These are phyloP conservation scores for Notothenia rossii DNA, from an alignment of 2,113 vertebrate genomes.

Conservation along the genomic window DNA sequence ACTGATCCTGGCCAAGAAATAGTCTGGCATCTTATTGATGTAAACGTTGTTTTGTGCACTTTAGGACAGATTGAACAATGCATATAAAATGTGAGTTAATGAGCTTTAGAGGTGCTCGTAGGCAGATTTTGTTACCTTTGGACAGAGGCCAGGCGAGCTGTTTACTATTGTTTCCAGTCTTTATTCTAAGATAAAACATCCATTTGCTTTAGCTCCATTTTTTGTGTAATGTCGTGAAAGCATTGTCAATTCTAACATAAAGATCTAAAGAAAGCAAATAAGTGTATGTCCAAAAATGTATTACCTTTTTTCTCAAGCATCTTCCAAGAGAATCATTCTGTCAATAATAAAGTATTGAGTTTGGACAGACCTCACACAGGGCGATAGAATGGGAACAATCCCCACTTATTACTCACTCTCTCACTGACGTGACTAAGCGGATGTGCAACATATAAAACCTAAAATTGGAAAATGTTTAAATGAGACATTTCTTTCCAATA, in stretches of 20 bases:
- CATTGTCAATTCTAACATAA: not conserved
- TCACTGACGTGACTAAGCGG: slow-evolving; percentile 1
- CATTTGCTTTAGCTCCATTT: not conserved
- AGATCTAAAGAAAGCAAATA: too few relatives aligned
- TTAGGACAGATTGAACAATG: not conserved
- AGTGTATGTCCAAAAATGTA: too few relatives aligned
- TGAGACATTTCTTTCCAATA: slow-evolving; percentile 12
- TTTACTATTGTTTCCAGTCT: not conserved
- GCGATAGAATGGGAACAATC: slow-evolving; percentile 4
- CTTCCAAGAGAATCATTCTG: not conserved
- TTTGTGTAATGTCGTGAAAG: not conserved
- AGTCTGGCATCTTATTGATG: not conserved
- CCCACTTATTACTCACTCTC: slow-evolving; percentile 6
- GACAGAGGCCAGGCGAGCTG: not conserved
- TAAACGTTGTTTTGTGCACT: not conserved
- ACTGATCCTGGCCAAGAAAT: not conserved
- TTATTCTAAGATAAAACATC: slow-evolving; percentile 1
- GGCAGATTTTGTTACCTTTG: not conserved
- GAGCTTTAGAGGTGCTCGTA: not conserved
- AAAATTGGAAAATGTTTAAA: slow-evolving; percentile 40
- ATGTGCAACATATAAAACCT: slow-evolving; percentile 18
- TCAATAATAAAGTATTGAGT: slow-evolving; percentile 17
- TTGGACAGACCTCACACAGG: slow-evolving; percentile 11
- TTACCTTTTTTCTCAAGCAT: not conserved
- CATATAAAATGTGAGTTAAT: slow-evolving; percentile 2